Base-by-base conservation (phyloP, 2,113 vertebrate genomes). In the Oncorhynchus keta region DNA sequence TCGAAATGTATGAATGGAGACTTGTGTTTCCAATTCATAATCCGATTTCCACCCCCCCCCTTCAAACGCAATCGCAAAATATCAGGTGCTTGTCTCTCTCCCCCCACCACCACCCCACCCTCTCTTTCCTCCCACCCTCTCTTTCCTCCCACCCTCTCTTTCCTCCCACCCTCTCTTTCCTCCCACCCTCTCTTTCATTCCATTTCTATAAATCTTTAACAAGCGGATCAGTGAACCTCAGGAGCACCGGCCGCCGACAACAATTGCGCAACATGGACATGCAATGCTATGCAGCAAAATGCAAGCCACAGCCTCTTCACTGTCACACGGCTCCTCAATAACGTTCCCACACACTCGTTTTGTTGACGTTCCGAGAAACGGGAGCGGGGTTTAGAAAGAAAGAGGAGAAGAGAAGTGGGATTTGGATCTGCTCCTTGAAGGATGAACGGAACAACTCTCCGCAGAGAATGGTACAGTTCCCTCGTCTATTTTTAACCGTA, bases 401-500 rank as follows among this genome's bases (percentile, higher is more conserved):
- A 18, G 18, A 55, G 4, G 18, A 18, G 1, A 14, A 1, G 13
- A 3, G 13, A 16, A 51, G 49, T 51, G 51, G 16, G 4, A 55
- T 55, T 55, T 55, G 16, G 4, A 55, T 55, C 51, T 5, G 14
- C 13, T 55, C 5, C 51, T 5, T 55, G 51, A 55, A 55, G 16
- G 16, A 55, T 55, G 51, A 55, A 55, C 51, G 16, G 51, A 55
- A 55, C 51, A 55, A 55, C 12, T 55, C 12, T 51, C 51, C 51
- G 5, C 51, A 55, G 51, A 55, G 51, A 18, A 55, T 55, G 16
- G 16, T 55, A 55, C 16, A 14, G 16, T 55, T 55, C 5, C 51
- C 51, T 55, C 14, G 64, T 66, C n/a, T 86, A 86, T 85, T 85
- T 84, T 83, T 77, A 87, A 70, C 68, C 13, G 8, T 11, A 70